A percentile compares a stretch with the other conserved stretches of the same genome.
phyloP scores from a whole-genome alignment of 1,140 invertebrate genomes.

The Parasteatoda tepidariorum region DNA sequence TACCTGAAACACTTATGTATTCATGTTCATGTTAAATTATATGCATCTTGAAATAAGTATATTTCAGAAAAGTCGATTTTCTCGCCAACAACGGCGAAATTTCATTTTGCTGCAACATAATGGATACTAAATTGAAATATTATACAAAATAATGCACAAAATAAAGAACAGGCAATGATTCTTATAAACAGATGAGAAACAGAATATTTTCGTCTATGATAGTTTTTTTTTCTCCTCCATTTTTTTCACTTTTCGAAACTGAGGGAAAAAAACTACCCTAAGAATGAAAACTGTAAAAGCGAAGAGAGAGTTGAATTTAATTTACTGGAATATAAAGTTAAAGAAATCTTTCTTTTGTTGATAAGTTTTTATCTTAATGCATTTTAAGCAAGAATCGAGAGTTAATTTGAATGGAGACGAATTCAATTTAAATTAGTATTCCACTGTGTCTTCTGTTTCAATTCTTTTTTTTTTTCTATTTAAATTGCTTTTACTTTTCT shows the following conservation, averaged over 20 bases:
- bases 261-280: too few relatives aligned
- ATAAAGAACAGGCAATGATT: background rate
- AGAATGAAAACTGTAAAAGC: background rate
- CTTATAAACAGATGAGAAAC: background rate
- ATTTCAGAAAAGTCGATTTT: too few relatives aligned
- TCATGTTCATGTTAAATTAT: background rate
- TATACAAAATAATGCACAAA: slow-evolving; percentile 45
- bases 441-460: background rate
- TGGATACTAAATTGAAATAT: slow-evolving; percentile 34
- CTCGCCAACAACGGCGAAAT: background rate
- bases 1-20: background rate
- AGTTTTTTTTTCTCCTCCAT: background rate
- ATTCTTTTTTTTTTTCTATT: too few relatives aligned
- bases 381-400: background rate
- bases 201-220: background rate
- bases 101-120: background rate
- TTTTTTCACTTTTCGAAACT: too few relatives aligned
- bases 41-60: background rate
- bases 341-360: background rate
- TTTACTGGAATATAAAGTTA: background rate
- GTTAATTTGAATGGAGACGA: background rate
- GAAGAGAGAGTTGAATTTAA: background rate
- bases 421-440: background rate
- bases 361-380: background rate
- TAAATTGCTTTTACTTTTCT: background rate